Base-by-base conservation (phyloP, 2,888 invertebrate genomes). In the Macroteleia sp. region DNA sequence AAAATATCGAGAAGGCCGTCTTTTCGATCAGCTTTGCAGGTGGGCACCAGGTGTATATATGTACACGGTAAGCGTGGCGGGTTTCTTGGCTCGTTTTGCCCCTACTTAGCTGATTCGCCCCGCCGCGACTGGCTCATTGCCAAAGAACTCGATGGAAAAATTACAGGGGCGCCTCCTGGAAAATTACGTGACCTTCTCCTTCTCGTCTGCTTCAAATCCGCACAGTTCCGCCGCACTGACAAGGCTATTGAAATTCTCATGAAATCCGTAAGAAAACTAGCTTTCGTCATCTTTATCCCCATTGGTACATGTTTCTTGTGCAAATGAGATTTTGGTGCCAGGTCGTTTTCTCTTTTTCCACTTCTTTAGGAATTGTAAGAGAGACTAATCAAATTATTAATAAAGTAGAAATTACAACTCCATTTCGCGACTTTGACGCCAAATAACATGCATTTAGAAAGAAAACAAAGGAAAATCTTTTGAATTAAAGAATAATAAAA, bases 1-100 rank as follows among this genome's bases (percentile, higher is more conserved):
- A 87, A 89, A 89, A 89, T 88, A 89, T 89, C 85, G 85, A 82
- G 28, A 36, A 25, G 36, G 25, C 19, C 44, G 34, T 25, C 54
- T 61, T 56, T 52, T 59, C 46, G 12, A 44, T 54, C 57, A 42
- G 70, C 6, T 73, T 57, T 20, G 59, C 73, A 62, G 66, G 79
- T 69, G 59, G 32, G 14, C 56, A 17, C 48, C 48, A 62, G 71
- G n/a, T n/a, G n/a, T n/a, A n/a, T 64, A 71, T 66, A 8, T 30
- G 3, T 17, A 64, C 25, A 16, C 34, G 22, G 20, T 30, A 22
- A 28, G 30, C 28, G 22, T 42, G 57, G 44, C 30, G 52, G 28
- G 36, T 28, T 62, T 62, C 28, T 71, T 64, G 62, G 48, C 74
- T 69, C 30, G 48, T 64, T 56, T 44, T 28, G 17, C 22, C 59